A percentile compares a stretch with the other conserved stretches of the same genome.
Conservation (phyloP, 1,140 invertebrate species). For the Mesaphorura yosii region DNA sequence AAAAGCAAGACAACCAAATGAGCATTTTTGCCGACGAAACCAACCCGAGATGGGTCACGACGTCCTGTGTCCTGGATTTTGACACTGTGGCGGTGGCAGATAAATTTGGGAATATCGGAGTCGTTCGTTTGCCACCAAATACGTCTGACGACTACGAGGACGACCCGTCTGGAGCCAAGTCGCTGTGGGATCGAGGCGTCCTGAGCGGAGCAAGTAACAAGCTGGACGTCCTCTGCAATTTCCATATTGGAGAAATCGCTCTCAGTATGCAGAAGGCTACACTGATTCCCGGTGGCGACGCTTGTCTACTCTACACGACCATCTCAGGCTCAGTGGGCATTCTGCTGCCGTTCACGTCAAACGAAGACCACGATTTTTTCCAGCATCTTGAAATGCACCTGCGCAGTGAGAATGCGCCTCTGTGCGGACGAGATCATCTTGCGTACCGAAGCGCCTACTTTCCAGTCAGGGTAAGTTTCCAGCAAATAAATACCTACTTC, state of each 20-base stretch:
- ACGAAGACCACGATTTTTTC: constrained; percentile 98
- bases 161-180: constrained; percentile 96
- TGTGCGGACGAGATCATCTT: constrained; percentile 94
- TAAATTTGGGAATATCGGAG: constrained; percentile 95
- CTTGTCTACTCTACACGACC: constrained; percentile 91
- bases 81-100: constrained; percentile 92
- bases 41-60: constrained; percentile 89
- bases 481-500: too few relatives aligned
- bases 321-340: constrained; percentile 91
- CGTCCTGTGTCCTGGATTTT: constrained; percentile 86
- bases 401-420: constrained; percentile 87
- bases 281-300: constrained; percentile 90
- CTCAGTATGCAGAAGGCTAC: constrained; percentile 81
- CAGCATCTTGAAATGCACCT: constrained; percentile 99
- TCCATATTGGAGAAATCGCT: constrained; percentile 91
- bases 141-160: constrained; percentile 96
- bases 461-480: constrained; percentile 61
- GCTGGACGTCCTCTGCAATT: constrained; percentile 78
- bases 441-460: constrained; percentile 96
- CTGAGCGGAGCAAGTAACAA: constrained; percentile 97
- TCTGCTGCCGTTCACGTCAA: constrained; percentile 91
- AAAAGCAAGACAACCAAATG: constrained; percentile 88
- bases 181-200: constrained; percentile 93
- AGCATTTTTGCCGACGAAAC: constrained; percentile 98
- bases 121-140: constrained; percentile 77